Conservation (phyloP, 2,113 vertebrate genomes). For the Chamaea fasciata region DNA sequence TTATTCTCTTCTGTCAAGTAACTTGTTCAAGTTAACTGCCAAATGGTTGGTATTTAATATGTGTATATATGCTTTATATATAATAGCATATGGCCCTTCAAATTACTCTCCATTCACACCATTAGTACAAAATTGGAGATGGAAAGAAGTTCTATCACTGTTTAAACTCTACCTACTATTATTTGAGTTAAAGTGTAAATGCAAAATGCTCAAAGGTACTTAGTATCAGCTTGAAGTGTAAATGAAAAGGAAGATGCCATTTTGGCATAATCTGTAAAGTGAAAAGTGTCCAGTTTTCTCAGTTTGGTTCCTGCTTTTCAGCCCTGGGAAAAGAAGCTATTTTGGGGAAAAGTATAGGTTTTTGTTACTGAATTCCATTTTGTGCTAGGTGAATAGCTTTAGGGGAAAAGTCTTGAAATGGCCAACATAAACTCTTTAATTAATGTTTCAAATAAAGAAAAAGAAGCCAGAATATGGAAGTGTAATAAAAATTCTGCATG, state of each 20-base stretch:
- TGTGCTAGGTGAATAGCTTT: background rate
- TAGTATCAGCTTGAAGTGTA: background rate
- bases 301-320: background rate
- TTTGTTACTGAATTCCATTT: background rate
- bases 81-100: background rate
- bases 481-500: background rate
- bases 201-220: background rate
- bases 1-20: background rate
- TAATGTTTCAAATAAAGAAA: background rate
- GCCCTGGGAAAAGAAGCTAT: background rate
- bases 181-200: background rate
- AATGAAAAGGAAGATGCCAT: background rate
- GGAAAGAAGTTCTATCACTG: background rate
- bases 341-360: background rate
- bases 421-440: background rate
- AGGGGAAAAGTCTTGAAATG: background rate
- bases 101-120: background rate
- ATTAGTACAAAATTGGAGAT: background rate
- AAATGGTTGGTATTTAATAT: background rate
- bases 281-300: background rate
- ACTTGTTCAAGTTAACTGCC: background rate
- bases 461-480: background rate
- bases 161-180: background rate
- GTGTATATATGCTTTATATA: background rate
- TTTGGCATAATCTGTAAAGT: background rate